Conservation (phyloP, 2,797 vertebrate species). For the Mus spretus region DNA sequence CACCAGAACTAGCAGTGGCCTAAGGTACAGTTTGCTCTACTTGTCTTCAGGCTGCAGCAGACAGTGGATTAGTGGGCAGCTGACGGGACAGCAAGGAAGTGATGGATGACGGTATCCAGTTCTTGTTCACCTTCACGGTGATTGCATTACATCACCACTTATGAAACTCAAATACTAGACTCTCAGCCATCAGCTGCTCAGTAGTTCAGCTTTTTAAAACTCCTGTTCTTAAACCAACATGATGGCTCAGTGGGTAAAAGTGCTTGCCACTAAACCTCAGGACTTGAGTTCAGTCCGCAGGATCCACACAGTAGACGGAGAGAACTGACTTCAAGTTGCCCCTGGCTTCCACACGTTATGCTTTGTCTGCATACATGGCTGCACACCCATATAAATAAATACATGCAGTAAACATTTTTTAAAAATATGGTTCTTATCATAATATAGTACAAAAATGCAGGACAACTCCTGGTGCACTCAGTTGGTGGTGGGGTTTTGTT, state of each 20-base stretch:
- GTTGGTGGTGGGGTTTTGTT: not conserved
- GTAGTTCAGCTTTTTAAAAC: not conserved
- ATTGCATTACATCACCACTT: not conserved
- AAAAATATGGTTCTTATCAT: not conserved
- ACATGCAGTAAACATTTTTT: not conserved
- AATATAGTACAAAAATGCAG: not conserved
- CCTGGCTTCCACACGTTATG: not conserved
- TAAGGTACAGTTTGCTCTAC: not conserved
- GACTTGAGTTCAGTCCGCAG: not conserved
- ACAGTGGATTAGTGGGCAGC: not conserved
- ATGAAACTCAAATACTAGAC: not conserved
- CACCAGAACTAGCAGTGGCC: not conserved
- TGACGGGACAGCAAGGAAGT: not conserved
- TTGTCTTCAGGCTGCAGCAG: not conserved
- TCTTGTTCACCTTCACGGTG: not conserved
- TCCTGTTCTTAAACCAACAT: not conserved
- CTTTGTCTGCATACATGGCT: not conserved
- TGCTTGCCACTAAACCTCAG: not conserved
- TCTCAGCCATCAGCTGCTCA: not conserved
- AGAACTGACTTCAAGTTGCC: not conserved
- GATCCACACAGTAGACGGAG: not conserved
- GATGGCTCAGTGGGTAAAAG: not conserved
- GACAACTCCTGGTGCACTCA: not conserved
- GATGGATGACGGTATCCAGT: not conserved
- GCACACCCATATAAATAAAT: not conserved